Evolutionary conservation across 2,797 vertebrate genomes (phyloP), one percentile per base, ranked within the genome.

Genomic region (Xenops minutus): DNA sequence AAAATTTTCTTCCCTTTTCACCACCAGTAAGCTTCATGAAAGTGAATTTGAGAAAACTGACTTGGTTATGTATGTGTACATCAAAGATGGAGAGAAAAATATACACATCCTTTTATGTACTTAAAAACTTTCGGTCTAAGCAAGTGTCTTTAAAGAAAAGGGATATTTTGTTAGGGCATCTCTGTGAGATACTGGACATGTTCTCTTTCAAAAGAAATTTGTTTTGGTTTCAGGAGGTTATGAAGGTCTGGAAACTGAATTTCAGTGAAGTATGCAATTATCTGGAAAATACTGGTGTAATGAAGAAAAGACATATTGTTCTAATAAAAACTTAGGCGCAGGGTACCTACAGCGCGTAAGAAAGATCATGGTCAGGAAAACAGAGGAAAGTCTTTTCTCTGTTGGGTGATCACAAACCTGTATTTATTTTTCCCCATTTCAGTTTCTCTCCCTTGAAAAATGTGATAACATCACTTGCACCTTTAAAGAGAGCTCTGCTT

Each of bases 221-320:
- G 5, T 8, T 93, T 92, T 71, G 23, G 8, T 91, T 93, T 91
- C 71, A 61, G 54, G 29, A 69, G 14, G 30, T 72, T 92, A 68
- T 36, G 49, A 85, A 93, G 37, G 59, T 92, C 73, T 89, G 74
- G 55, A 94, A 92, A 71, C 69, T 55, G 76, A 81, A 1, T 86
- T 78, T 55, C 51, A 74, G 39, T 52, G 44, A 90, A 86, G 34
- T 63, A 79, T 51, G 32, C 52, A 95, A 92, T 91, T 71, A 88
- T 91, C 48, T 79, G 34, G 67, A 92, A 90, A 92, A 82, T 48
- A 64, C 13, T 55, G 14, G 21, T 67, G 22, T 73, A 88, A 92
- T 88, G 79, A 88, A 89, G 75, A 93, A 88, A 91, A 93, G 89
- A 95, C 30, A 62, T 54, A 95, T 51, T 72, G 72, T 62, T 94